Evolutionary conservation across 2,888 invertebrate species (phyloP).

Genomic region (Aleiodes alternator): DNA sequence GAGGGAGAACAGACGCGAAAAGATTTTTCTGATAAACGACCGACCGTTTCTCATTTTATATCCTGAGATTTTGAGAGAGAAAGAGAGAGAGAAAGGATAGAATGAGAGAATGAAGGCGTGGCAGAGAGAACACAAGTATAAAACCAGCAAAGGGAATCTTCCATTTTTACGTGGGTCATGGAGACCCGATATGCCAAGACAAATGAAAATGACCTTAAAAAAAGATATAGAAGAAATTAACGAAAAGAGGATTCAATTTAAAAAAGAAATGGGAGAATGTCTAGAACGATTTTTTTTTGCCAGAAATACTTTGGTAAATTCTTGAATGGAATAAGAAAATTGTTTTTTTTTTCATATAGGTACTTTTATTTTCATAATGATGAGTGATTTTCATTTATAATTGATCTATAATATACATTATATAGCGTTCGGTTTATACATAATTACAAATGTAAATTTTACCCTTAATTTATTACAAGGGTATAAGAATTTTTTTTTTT

Average conservation of each 20-base stretch:
- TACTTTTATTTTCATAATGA: conserved; percentile 71
- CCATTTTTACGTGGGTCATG: conserved; percentile 53
- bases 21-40: conserved; percentile 72
- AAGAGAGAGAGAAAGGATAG: conserved; percentile 4
- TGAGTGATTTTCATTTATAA: conserved; percentile 71
- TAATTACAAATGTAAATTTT: conserved; percentile 73
- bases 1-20: conserved; percentile 51
- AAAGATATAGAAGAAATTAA: background rate
- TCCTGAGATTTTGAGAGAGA: conserved; percentile 48
- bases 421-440: conserved; percentile 74
- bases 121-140: conserved; percentile 56
- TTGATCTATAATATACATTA: conserved; percentile 76
- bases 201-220: conserved; percentile 39
- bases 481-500: background rate
- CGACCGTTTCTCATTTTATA: conserved; percentile 68
- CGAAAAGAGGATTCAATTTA: background rate
- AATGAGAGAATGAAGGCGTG: conserved; percentile 30
- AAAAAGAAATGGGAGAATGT: conserved; percentile 1
- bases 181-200: conserved; percentile 42
- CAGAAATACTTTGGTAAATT: too few relatives aligned
- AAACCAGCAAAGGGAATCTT: conserved; percentile 28
- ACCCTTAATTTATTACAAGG: conserved; percentile 20
- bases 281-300: background rate
- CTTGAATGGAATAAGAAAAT: too few relatives aligned
- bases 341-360: conserved; percentile 58